Conservation (phyloP, 2,888 invertebrate genomes). For the Orchesella flavescens region DNA sequence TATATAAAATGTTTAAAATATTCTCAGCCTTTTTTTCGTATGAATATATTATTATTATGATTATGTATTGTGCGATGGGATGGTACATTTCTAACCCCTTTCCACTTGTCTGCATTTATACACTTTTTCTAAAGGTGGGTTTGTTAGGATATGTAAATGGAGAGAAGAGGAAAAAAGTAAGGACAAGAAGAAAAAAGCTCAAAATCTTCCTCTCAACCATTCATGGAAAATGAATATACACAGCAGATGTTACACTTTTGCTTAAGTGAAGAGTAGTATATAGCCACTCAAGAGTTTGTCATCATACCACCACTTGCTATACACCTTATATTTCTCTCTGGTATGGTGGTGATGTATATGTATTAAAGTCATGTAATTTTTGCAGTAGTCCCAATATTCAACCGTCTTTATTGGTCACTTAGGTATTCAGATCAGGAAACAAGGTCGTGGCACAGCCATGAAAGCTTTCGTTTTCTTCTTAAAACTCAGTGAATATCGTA, state of each 20-base stretch:
- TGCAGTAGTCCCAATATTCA: constrained; percentile 29
- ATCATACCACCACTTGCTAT: not conserved
- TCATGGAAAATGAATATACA: constrained; percentile 43
- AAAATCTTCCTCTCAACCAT: constrained; percentile 38
- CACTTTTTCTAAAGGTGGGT: not conserved
- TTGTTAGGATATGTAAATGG: constrained; percentile 11
- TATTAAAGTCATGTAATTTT: not conserved
- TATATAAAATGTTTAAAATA: not conserved
- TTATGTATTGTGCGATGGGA: constrained; percentile 1
- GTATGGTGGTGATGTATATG: not conserved
- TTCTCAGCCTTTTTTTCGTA: not conserved
- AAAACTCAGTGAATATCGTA: not conserved
- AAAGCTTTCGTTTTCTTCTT: not conserved
- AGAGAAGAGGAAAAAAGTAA: not conserved
- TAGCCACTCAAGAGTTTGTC: constrained; percentile 1
- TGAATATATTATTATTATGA: not conserved
- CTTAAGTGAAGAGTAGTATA: constrained; percentile 10
- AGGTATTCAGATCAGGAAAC: constrained; percentile 64
- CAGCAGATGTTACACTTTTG: constrained; percentile 47
- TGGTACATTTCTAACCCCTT: constrained; percentile 19
- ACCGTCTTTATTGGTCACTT: constrained; percentile 56
- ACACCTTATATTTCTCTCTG: not conserved
- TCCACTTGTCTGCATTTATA: constrained; percentile 23
- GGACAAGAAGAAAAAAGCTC: constrained; percentile 23
- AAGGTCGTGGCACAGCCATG: constrained; percentile 56